phyloP scores from a whole-genome alignment of 2,797 vertebrate species.

The Brotula barbata region DNA sequence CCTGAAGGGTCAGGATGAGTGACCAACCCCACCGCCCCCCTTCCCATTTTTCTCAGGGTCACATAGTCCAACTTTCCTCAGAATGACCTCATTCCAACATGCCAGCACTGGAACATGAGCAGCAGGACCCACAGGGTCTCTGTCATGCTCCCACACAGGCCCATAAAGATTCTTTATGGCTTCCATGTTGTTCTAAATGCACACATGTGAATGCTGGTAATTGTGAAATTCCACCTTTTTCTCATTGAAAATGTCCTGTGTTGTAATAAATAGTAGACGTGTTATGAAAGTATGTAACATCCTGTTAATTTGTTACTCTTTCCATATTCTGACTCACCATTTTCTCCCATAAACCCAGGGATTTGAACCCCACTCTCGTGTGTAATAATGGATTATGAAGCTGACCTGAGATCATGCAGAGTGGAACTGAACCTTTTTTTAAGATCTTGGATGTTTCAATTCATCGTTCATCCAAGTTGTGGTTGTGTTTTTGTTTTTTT shows the following conservation, averaged over 20 bases:
- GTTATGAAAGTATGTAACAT: background rate
- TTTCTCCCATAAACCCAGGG: background rate
- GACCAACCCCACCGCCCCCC: background rate
- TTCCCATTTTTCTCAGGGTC: conserved; percentile 27
- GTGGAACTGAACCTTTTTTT: background rate
- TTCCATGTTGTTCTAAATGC: conserved; percentile 53
- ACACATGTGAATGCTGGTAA: conserved; percentile 28
- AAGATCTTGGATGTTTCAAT: too few relatives aligned
- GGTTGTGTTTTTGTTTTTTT: background rate
- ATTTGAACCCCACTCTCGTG: conserved; percentile 2
- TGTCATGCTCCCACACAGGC: conserved; percentile 28
- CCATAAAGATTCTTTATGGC: conserved; percentile 65
- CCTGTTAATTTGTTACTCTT: background rate
- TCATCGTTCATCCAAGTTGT: conserved; percentile 1
- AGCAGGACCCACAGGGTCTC: conserved; percentile 44
- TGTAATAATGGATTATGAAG: conserved; percentile 8
- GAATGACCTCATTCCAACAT: conserved; percentile 67
- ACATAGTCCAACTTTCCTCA: conserved; percentile 61
- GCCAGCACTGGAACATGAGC: conserved; percentile 54
- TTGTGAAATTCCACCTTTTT: conserved; percentile 24
- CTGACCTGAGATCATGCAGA: conserved; percentile 1
- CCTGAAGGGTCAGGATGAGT: conserved; percentile 6
- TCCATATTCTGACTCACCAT: conserved; percentile 1
- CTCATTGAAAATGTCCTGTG: conserved; percentile 4
- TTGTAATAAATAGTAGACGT: background rate